Base-by-base conservation (phyloP, 92 coral and sea anemone species). In the Anthopleura xanthogrammica region DNA sequence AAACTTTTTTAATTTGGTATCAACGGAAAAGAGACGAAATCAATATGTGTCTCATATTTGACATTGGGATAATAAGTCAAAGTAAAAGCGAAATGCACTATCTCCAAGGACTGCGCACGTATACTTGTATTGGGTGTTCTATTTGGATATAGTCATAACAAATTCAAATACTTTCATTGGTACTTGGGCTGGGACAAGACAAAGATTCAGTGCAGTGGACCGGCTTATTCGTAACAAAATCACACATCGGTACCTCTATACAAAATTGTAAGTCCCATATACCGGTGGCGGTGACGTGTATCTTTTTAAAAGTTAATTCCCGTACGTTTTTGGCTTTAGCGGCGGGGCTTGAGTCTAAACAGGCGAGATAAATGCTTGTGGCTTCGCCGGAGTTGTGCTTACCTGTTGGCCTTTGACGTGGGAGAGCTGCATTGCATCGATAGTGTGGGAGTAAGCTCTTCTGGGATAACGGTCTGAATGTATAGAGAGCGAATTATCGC, bases 321-420 rank as follows among this genome's bases (percentile, higher is more conserved):
- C 36, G 36, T 0, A 36, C 52, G 9, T 36, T 46, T 74, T 41
- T 71, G 65, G 22, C 17, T 71, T 41, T 74, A 17, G 23, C 78
- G 78, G n/a, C 19, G 13, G 16, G 42, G 78, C 8, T 16, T 50
- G 78, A 75, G 78, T 72, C 77, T 40, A 72, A 72, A 72, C 17
- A 72, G 2, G 9, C 12, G 78, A 43, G 57, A 41, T 42, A 75
- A 75, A 75, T 41, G 43, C 23, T 43, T 75, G 78, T 43, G 52
- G 40, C 19, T 72, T 39, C 40, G 10, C 19, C 39, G 77, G 36
- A 72, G 20, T 40, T 16, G 58, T 36, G 55, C 75, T 81, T 81
- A 81, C 84, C 84, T 81, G 62, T 10, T 81, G 84, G 75, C 55
- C 58, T 48, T 60, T 80, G 39, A 65, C 72, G 50, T 39, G 84